phyloP scores from a whole-genome alignment of 2,797 vertebrate genomes.

The Notoglanidium macrostoma region DNA sequence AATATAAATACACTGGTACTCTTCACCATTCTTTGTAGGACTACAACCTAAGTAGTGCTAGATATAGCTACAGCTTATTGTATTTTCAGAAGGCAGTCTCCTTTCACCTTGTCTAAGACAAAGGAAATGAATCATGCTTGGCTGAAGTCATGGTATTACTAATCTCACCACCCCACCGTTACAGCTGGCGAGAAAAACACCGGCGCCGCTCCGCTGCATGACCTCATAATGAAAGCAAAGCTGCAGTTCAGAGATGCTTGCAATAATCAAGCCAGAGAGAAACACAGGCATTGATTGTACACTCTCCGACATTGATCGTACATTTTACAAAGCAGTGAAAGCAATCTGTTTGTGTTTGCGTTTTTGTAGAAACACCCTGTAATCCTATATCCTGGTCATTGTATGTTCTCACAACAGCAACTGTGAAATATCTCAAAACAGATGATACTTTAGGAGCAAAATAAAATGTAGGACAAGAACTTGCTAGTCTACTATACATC shows the following conservation, averaged over 20 bases:
- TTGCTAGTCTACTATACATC: neutral
- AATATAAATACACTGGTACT: neutral
- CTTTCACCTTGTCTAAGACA: conserved; percentile 28
- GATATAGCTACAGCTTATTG: neutral
- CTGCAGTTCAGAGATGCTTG: conserved; percentile 33
- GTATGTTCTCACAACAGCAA: neutral
- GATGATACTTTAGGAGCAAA: neutral
- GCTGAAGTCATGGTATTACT: conserved; percentile 36
- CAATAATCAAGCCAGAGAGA: conserved; percentile 21
- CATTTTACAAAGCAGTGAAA: neutral
- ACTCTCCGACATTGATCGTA: neutral
- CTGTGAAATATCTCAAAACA: neutral
- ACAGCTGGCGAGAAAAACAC: conserved; percentile 45
- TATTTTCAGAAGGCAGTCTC: conserved; percentile 13
- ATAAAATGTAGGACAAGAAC: neutral
- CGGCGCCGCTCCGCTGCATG: conserved; percentile 37
- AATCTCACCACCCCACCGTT: conserved; percentile 17
- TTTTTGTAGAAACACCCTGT: neutral
- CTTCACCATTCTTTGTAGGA: neutral
- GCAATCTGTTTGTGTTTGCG: neutral
- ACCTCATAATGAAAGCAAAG: conserved; percentile 47
- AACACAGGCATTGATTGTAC: neutral
- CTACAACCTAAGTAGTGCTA: neutral
- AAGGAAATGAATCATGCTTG: conserved; percentile 56
- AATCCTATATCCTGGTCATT: neutral